Base-by-base conservation (phyloP, 2,888 invertebrate genomes). In the Erynnis tages region DNA sequence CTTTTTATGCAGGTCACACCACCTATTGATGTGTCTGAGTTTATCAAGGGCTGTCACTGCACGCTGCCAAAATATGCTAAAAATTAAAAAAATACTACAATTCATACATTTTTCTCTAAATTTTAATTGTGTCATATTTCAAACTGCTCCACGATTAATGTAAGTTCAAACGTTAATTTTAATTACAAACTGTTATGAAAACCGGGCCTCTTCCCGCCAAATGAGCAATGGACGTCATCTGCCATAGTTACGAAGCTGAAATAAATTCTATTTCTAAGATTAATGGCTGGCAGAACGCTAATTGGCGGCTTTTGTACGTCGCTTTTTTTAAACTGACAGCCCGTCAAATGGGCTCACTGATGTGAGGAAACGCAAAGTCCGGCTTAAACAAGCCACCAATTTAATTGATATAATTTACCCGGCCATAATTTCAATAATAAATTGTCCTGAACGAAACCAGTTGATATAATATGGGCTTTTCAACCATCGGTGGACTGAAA, bases 321-420 rank as follows among this genome's bases (percentile, higher is more conserved):
- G 10, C 19, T 49, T 49, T 49, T 49, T 49, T 25, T 13, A 19
- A 34, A n/a, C 27, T 41, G 49, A 41, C 49, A 49, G 32, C 49
- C 29, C 23, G 45, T 44, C 45, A 45, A 40, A 30, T 49, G 41
- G 27, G 41, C 34, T 49, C 34, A 41, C 25, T 49, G 49, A 49
- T 49, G 57, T 54, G 53, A 54, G 56, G 59, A 30, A 40, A 48
- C 48, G 10, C 10, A 14, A 30, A 38, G 19, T 47, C 16, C 10
- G 23, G 17, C 25, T 27, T 27, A 29, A 40, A 38, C 19, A 37
- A 14, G 29, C 29, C 27, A n/a, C 38, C 1, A 47, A 30, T 38
- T 48, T 30, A 38, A 47, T 37, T 47, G 10, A 47, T 38, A 30
- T 23, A 29, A 19, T 37, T 19, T 37, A 10, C 19, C 7, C 0